Evolutionary conservation across 2,797 vertebrate species (phyloP).

Genomic region (Buceros bicornis): DNA sequence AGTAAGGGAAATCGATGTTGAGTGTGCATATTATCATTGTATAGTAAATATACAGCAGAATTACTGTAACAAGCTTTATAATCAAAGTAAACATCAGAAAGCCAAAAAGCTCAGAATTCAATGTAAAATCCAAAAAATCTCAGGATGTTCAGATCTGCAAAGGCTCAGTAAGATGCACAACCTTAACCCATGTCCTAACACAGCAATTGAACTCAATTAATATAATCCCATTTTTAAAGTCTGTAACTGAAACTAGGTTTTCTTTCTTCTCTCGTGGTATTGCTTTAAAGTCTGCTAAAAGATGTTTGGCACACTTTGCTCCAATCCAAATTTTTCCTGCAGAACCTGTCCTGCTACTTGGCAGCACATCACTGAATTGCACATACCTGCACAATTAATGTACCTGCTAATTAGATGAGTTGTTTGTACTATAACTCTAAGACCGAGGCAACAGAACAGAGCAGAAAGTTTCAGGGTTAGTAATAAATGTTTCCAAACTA

Average conservation of each 20-base stretch:
- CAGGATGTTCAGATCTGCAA: neutral
- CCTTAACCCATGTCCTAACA: neutral
- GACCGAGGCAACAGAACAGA: neutral
- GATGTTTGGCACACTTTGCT: neutral
- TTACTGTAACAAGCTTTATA: neutral
- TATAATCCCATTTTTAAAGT: neutral
- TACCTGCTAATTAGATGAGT: neutral
- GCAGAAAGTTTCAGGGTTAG: neutral
- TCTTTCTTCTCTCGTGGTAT: neutral
- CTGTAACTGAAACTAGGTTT: fast-evolving
- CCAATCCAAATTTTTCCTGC: conserved; percentile 3
- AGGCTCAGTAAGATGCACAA: neutral
- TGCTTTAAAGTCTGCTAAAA: neutral
- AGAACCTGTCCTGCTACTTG: conserved; percentile 19
- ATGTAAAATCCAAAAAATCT: neutral
- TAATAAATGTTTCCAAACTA: neutral
- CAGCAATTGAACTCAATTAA: neutral
- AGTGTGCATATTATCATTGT: neutral
- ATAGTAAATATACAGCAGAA: neutral
- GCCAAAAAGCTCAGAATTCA: neutral
- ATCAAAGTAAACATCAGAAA: neutral
- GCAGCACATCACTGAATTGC: neutral
- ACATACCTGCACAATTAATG: neutral
- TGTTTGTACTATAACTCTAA: neutral
- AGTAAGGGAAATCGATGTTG: neutral